phyloP scores from a whole-genome alignment of 2,113 vertebrate species.

The Todiramphus saurophagus region DNA sequence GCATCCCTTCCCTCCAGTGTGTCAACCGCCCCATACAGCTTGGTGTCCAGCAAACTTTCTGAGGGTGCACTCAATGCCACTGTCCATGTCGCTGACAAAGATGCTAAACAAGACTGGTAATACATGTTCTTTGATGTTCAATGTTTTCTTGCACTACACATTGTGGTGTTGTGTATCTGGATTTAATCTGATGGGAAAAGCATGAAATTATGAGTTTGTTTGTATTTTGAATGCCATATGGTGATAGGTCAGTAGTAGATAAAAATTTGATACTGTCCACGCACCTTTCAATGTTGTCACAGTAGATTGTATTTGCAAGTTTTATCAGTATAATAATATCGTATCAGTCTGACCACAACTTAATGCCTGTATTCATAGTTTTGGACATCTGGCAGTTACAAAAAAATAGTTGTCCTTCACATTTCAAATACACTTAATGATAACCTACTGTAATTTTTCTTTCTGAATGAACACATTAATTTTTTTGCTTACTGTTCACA shows the following conservation, averaged over 20 bases:
- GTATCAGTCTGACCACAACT: background rate
- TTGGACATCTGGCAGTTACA: background rate
- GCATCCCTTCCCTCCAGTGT: no score
- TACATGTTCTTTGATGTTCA: background rate
- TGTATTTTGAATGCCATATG: background rate
- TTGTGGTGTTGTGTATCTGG: background rate
- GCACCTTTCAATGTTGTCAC: background rate
- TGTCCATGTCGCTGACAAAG: no score
- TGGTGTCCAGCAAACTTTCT: no score
- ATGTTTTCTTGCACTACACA: background rate
- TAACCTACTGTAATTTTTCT: background rate
- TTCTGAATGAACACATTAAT: background rate
- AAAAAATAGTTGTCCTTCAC: background rate
- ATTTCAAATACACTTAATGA: background rate
- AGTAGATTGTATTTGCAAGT: background rate
- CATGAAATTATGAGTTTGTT: background rate
- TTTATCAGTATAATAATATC: background rate
- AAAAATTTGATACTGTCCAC: background rate
- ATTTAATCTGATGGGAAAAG: background rate
- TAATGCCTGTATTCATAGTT: background rate
- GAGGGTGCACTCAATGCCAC: no score
- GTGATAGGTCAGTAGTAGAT: background rate
- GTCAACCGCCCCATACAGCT: no score
- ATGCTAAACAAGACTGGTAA: no score
- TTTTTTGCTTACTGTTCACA: constrained; percentile 15